Base-by-base conservation (phyloP, 37 sponge, comb jelly and placozoan genomes). In the Agelas oroides region DNA sequence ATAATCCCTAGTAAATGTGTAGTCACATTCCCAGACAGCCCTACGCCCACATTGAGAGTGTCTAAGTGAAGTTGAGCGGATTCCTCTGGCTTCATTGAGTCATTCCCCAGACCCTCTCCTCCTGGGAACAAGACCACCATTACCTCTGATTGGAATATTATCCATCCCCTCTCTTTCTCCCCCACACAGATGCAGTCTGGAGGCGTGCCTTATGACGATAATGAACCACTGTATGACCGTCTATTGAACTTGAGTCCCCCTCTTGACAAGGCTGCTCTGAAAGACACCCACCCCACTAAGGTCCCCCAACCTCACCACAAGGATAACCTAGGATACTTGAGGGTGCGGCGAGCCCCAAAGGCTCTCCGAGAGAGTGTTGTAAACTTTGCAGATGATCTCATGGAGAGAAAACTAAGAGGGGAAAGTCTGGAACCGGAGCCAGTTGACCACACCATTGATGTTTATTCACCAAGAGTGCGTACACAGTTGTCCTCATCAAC, bases 191-290 rank as follows among this genome's bases (percentile, higher is more conserved):
- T 74, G 75, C 27, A 53, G 13, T 53, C 53, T 27, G 57, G 57
- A 6, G 71, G 37, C 14, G n/a, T 66, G 53, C 73, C 13, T 23
- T 11, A 65, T 35, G 78, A 77, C 58, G 86, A 85, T 30, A 58
- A 70, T 15, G 86, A 85, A n/a, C 86, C 86, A 5, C 24, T 85
- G 6, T 85, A 85, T 40, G 86, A 85, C 59, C 36, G 78, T 16
- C 86, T 85, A 19, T 20, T 38, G 57, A 70, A 40, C 60, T 40
- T 35, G 28, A 53, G 46, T 19, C 18, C 19, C 5, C 17, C 30
- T 17, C 1, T 11, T 3, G 25, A 15, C 73, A n/a, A 58, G 33
- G 58, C 8, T 1, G n/a, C 2, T 16, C 21, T 20, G 24, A 23
- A 8, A 23, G 0, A 83, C 1, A 27, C 70, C 30, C 40, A 1